Evolutionary conservation across 2,888 invertebrate genomes (phyloP).

Genomic region (Spilarctia lutea): DNA sequence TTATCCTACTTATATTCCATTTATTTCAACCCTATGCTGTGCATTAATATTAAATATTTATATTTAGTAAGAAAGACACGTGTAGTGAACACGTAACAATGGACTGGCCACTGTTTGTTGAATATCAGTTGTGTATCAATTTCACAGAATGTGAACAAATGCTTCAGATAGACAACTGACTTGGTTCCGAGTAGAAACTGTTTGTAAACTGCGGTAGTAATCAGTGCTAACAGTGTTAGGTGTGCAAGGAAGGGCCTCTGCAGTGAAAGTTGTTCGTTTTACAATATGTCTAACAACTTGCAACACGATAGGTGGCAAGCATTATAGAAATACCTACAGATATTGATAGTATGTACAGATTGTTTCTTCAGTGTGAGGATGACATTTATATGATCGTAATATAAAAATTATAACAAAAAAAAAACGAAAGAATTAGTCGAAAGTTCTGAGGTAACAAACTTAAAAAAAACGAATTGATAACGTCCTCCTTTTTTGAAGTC

Average conservation of each 20-base stretch:
- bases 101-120: slow-evolving; percentile 19
- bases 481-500: too few relatives aligned
- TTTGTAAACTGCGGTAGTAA: slow-evolving; percentile 27
- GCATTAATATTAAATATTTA: slow-evolving; percentile 27
- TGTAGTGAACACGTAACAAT: slow-evolving; percentile 29
- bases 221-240: slow-evolving; percentile 18
- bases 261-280: not conserved
- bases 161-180: slow-evolving; percentile 22
- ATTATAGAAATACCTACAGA: not conserved
- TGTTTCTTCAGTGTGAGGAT: not conserved
- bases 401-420: too few relatives aligned
- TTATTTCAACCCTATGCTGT: not conserved
- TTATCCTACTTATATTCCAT: not conserved
- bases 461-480: too few relatives aligned
- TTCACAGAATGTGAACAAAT: slow-evolving; percentile 36
- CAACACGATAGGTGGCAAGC: not conserved
- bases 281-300: not conserved
- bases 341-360: not conserved
- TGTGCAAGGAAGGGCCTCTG: not conserved
- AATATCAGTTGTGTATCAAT: slow-evolving; percentile 32
- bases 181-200: slow-evolving; percentile 27
- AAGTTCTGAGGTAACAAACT: too few relatives aligned
- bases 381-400: not conserved
- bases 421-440: too few relatives aligned
- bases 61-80: slow-evolving; percentile 25